Evolutionary conservation across 1,140 invertebrate species (phyloP).

Genomic region (Drosophila serrata): DNA sequence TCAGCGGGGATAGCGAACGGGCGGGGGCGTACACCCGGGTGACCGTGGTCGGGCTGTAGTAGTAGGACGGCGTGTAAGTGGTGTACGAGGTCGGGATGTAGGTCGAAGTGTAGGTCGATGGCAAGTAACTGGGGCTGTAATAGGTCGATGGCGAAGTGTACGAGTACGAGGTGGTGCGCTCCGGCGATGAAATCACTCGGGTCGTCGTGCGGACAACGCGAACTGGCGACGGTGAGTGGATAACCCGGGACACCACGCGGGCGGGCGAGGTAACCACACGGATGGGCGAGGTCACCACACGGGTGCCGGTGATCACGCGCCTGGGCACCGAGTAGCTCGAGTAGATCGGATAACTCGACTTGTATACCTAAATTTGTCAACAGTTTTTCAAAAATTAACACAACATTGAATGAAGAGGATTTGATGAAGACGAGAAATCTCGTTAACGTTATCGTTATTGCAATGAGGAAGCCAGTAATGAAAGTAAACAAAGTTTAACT

Average conservation of each 20-base stretch:
- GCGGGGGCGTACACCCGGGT: conserved; percentile 74
- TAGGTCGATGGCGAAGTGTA: conserved; percentile 71
- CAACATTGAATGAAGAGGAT: conserved; percentile 13
- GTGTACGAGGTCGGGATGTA: conserved; percentile 76
- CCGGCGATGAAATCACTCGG: conserved; percentile 86
- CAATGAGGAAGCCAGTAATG: conserved; percentile 23
- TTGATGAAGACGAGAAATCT: conserved; percentile 3
- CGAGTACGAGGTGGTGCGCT: conserved; percentile 65
- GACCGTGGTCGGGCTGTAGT: conserved; percentile 76
- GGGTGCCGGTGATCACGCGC: conserved; percentile 77
- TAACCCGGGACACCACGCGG: conserved; percentile 74
- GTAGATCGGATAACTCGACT: conserved; percentile 84
- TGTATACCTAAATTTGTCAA: conserved; percentile 76
- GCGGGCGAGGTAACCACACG: conserved; percentile 84
- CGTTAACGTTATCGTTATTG: conserved; percentile 4
- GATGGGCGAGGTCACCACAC: conserved; percentile 79
- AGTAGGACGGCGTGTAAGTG: conserved; percentile 79
- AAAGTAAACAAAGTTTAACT: conserved; percentile 6
- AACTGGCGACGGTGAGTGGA: conserved; percentile 86
- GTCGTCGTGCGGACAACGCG: conserved; percentile 87
- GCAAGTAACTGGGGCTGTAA: conserved; percentile 70
- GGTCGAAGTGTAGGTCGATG: conserved; percentile 87
- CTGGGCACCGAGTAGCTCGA: conserved; percentile 87
- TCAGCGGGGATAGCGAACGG: conserved; percentile 86
- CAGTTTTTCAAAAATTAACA: conserved; percentile 47